Base-by-base conservation (phyloP, 2,797 vertebrate genomes). In the Rachycentron canadum region DNA sequence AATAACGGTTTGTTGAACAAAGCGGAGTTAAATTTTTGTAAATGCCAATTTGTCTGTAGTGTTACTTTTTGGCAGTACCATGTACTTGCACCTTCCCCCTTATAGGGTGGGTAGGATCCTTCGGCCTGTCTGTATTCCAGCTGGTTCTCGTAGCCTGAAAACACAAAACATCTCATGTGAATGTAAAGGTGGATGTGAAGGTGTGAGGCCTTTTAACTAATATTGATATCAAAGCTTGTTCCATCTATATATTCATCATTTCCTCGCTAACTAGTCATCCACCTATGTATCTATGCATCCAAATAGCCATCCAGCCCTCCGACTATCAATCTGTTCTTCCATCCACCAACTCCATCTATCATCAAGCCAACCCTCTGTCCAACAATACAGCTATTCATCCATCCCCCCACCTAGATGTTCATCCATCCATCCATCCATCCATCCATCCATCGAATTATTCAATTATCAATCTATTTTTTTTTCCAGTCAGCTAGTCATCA, bases 101-200 rank as follows among this genome's bases (percentile, higher is more conserved):
- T 10, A 87, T 96, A 99, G 61, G 96, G 96, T 0, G 96, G 96
- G 0, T 96, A 99, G n/a, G 97, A 97, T 17, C 81, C 82, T 5
- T 96, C 97, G 0, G 1, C 3, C 69, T 93, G 96, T 45, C 87
- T 95, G 88, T 87, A 98, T 0, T 74, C 86, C 68, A 98, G 73
- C 79, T 98, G 95, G 9, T 96, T 97, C 36, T 92, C 81, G 60
- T 97, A 98, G 41, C 97, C 98, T 99, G 83, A 14, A 57, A 76
- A 70, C 17, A 61, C 14, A 70, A 16, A 74, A 40, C 17, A 59
- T 0, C 19, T 59, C 0, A 3, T 3, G 16, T 7, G 0, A 55
- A 34, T 17, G 13, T 9, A 45, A 52, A 45, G 26, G 62, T 14
- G 5, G 47, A 41, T 16, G 21, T 1, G 5, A 67, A 6, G 23